phyloP scores from a whole-genome alignment of 2,888 invertebrate species.

The Gastrophysa polygoni region DNA sequence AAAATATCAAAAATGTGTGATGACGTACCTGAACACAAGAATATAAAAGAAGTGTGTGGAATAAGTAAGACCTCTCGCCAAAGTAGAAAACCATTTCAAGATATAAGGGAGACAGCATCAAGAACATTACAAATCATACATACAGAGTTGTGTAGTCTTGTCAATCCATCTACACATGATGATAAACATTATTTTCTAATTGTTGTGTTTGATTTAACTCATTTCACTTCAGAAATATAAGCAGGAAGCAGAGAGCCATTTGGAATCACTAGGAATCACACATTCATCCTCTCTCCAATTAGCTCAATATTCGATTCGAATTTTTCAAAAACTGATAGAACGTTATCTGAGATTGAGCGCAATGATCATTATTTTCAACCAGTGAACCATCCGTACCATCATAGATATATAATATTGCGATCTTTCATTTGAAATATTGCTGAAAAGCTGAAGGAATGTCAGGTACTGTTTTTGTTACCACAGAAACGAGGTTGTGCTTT shows the following conservation, averaged over 20 bases:
- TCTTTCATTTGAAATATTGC: too few species aligned
- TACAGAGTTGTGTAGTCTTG: background rate
- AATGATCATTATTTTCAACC: too few species aligned
- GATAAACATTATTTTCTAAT: slow-evolving; percentile 3
- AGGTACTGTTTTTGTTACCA: too few species aligned
- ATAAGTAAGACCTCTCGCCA: background rate
- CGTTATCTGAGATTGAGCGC: too few species aligned
- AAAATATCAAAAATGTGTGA: background rate
- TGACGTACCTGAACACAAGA: background rate
- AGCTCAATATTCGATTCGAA: too few species aligned
- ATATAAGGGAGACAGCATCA: background rate
- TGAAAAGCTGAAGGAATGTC: too few species aligned
- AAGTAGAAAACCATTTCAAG: background rate
- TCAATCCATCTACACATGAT: slow-evolving; percentile 1
- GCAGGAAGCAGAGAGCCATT: background rate
- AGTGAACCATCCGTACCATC: too few species aligned
- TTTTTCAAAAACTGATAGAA: too few species aligned
- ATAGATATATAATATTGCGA: too few species aligned
- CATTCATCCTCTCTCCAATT: too few species aligned
- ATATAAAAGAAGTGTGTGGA: background rate
- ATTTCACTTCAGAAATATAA: background rate
- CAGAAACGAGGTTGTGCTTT: too few species aligned
- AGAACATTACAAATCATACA: slow-evolving; percentile 1
- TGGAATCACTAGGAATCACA: too few species aligned
- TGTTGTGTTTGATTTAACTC: background rate